A percentile compares a stretch with the other conserved stretches of the same genome.
phyloP scores from a whole-genome alignment of 2,113 vertebrate genomes.

The Corydoras sp. region DNA sequence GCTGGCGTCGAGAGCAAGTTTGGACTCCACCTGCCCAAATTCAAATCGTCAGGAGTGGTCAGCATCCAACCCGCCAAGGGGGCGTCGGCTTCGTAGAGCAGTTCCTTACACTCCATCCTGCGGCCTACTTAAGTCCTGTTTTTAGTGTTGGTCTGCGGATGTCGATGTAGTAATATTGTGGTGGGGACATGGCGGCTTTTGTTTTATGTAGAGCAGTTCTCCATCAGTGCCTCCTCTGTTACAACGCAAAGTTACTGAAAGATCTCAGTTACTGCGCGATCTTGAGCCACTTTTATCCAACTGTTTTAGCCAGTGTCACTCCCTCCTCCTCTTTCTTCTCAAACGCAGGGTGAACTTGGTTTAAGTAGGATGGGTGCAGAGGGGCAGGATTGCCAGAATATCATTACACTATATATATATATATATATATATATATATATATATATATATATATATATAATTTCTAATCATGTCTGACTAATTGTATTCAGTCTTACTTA shows the following conservation, averaged over 20 bases:
- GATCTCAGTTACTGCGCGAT: background rate
- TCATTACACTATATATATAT: background rate
- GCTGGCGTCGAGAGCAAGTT: slow-evolving; percentile 98
- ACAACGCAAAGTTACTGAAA: slow-evolving; percentile 26
- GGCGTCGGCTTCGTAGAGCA: slow-evolving; percentile 45
- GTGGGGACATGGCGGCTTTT: slow-evolving; percentile 8
- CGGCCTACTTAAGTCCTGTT: slow-evolving; percentile 54
- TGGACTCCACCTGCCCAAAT: slow-evolving; percentile 93
- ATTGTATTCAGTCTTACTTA: too few relatives aligned
- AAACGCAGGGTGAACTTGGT: background rate
- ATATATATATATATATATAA: too few relatives aligned
- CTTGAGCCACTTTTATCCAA: background rate
- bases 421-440: too few relatives aligned
- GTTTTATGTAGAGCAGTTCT: slow-evolving; percentile 25
- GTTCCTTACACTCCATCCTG: slow-evolving; percentile 45
- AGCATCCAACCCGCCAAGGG: slow-evolving; percentile 61
- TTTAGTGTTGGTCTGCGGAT: slow-evolving; percentile 26
- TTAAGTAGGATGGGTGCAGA: background rate
- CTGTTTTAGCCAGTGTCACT: background rate
- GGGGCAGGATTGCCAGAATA: slow-evolving; percentile 1
- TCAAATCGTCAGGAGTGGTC: slow-evolving; percentile 70
- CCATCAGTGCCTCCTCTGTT: slow-evolving; percentile 52
- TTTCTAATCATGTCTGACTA: too few relatives aligned
- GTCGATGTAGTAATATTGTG: slow-evolving; percentile 36
- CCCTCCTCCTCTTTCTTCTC: too few relatives aligned